These are phyloP conservation scores for Odontothrips loti DNA, from an alignment of 2,888 invertebrate species.

Conservation along the genomic window DNA sequence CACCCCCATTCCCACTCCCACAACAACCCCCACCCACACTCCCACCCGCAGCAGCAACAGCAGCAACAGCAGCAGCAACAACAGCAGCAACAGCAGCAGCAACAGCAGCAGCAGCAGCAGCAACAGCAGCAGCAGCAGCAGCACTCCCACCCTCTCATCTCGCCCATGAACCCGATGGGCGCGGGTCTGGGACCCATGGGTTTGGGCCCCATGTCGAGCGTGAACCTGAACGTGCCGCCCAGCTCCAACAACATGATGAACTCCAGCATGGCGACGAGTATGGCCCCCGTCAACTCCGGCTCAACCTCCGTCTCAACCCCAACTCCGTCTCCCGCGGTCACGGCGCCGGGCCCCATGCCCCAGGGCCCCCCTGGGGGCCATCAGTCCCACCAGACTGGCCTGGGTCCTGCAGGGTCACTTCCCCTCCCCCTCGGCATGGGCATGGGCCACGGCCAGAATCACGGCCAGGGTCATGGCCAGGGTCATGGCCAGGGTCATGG, in stretches of 20 bases:
- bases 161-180: background rate
- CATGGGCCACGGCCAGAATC: too few species aligned
- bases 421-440: too few species aligned
- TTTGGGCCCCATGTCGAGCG: background rate
- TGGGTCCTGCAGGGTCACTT: background rate
- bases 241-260: background rate
- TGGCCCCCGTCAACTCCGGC: background rate
- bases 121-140: slow-evolving; percentile 29
- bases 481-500: background rate
- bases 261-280: background rate
- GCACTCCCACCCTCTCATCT: slow-evolving; percentile 15
- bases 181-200: background rate
- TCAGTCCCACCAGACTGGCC: background rate
- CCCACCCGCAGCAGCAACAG: background rate
- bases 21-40: background rate
- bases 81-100: slow-evolving; percentile 27
- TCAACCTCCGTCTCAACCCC: background rate
- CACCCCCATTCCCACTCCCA: background rate
- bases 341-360: background rate
- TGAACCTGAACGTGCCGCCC: background rate
- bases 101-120: slow-evolving; percentile 2
- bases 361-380: background rate
- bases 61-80: slow-evolving; percentile 30
- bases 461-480: too few species aligned
- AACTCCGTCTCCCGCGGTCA: background rate